Conservation (phyloP, 2,113 vertebrate species). For the Centropristis striata region DNA sequence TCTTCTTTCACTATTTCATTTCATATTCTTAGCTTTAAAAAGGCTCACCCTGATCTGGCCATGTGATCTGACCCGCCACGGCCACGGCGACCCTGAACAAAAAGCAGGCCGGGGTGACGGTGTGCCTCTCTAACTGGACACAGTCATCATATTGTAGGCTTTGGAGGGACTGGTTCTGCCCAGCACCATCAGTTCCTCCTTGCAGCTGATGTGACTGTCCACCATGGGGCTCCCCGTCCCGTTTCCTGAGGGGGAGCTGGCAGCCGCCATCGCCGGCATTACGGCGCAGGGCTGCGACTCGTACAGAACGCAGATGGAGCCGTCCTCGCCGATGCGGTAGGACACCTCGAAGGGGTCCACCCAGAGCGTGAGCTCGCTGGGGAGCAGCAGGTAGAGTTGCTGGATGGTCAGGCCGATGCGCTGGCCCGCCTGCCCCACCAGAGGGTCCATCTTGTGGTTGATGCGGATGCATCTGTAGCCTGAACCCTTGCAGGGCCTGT, state of each 20-base stretch:
- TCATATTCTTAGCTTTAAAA: slow-evolving; percentile 86
- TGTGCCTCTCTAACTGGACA: slow-evolving; percentile 93
- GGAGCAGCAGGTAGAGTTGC: slow-evolving; percentile 98
- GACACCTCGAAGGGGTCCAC: slow-evolving; percentile 99
- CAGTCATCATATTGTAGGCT: slow-evolving; percentile 99
- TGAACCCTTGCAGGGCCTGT: slow-evolving; percentile 97
- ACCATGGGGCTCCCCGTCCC: slow-evolving; percentile 88
- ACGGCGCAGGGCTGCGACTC: slow-evolving; percentile 91
- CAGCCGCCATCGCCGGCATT: slow-evolving; percentile 60
- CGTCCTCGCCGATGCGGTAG: slow-evolving; percentile 98
- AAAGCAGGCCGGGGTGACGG: slow-evolving; percentile 53
- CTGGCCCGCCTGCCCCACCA: slow-evolving; percentile 97
- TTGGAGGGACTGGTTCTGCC: slow-evolving; percentile 97
- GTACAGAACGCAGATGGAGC: slow-evolving; percentile 99
- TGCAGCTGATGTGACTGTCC: slow-evolving; percentile 99
- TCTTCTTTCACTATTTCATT: slow-evolving; percentile 81
- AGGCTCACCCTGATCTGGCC: slow-evolving; percentile 73
- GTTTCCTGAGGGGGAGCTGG: slow-evolving; percentile 83
- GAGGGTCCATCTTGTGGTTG: slow-evolving; percentile 99
- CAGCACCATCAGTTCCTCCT: slow-evolving; percentile 98
- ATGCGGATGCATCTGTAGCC: slow-evolving; percentile 99
- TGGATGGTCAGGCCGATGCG: slow-evolving; percentile 98
- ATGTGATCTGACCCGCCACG: slow-evolving; percentile 57
- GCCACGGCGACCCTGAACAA: slow-evolving; percentile 76
- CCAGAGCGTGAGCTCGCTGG: slow-evolving; percentile 99